These are phyloP conservation scores for Pristionchus mayeri DNA, from an alignment of 2,888 invertebrate genomes.

Conservation along the genomic window DNA sequence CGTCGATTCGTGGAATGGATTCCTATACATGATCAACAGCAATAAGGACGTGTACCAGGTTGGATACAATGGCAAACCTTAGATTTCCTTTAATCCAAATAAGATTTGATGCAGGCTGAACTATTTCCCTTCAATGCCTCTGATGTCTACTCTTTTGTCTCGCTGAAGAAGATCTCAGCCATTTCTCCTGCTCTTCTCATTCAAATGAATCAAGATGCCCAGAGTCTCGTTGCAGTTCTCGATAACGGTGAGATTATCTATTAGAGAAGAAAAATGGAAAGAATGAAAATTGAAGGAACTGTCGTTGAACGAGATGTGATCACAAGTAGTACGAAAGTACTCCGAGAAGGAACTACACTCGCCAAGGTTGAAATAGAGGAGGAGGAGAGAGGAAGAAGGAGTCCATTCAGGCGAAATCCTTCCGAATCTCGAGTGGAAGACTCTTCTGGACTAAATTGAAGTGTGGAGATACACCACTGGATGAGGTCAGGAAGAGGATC, in stretches of 20 bases:
- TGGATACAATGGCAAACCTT: background rate
- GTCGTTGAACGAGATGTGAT: constrained; percentile 42
- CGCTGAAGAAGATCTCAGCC: constrained; percentile 41
- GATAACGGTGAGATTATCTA: constrained; percentile 20
- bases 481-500: background rate
- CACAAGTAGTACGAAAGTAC: constrained; percentile 25
- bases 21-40: constrained; percentile 46
- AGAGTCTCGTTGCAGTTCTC: constrained; percentile 21
- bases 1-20: constrained; percentile 48
- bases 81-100: background rate
- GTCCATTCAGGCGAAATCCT: constrained; percentile 1
- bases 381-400: no score
- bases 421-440: constrained; percentile 27
- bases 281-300: background rate
- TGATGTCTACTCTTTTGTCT: constrained; percentile 47
- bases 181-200: constrained; percentile 33
- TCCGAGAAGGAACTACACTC: constrained; percentile 34
- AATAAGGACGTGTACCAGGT: constrained; percentile 47
- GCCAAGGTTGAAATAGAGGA: constrained; percentile 2
- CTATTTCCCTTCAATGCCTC: constrained; percentile 47
- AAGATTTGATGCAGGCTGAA: constrained; percentile 17
- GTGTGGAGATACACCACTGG: constrained; percentile 46
- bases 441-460: constrained; percentile 46
- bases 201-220: constrained; percentile 30
- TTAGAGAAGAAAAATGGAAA: background rate